Conservation (phyloP, 2,113 vertebrate species). For the Macheiramphus alcinus region DNA sequence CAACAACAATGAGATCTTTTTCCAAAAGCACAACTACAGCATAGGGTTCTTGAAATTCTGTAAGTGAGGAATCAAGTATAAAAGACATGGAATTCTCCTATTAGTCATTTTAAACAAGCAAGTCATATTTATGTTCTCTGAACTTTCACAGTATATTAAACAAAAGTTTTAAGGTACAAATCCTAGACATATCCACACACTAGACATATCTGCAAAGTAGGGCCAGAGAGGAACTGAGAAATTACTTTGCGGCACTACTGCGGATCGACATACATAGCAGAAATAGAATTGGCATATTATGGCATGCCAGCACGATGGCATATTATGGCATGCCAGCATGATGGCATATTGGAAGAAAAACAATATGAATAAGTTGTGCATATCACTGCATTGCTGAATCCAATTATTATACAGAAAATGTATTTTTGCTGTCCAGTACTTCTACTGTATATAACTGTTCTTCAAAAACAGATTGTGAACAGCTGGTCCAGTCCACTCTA, state of each 20-base stretch:
- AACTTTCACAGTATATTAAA: neutral
- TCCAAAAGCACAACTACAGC: slow-evolving; percentile 93
- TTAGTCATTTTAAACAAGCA: neutral
- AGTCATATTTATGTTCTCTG: neutral
- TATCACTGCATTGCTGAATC: neutral
- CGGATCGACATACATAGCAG: neutral
- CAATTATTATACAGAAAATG: neutral
- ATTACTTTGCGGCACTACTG: neutral
- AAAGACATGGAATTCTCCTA: slow-evolving; percentile 5
- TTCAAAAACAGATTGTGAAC: neutral
- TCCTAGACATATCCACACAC: neutral
- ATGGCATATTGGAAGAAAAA: neutral
- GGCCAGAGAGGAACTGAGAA: neutral
- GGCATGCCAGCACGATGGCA: neutral
- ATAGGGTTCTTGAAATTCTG: slow-evolving; percentile 94
- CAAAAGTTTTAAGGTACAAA: neutral
- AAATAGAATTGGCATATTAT: neutral
- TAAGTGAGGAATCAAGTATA: neutral
- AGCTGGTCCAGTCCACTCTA: neutral
- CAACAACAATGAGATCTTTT: slow-evolving; percentile 93
- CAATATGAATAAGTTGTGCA: neutral
- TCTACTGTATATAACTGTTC: neutral
- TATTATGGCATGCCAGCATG: neutral
- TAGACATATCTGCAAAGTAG: neutral
- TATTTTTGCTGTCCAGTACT: neutral